Percentiles rank a stretch among this genome's conserved stretches.
Evolutionary conservation across 2,113 vertebrate species (phyloP).

Genomic region (Chaenogobius annularis): DNA sequence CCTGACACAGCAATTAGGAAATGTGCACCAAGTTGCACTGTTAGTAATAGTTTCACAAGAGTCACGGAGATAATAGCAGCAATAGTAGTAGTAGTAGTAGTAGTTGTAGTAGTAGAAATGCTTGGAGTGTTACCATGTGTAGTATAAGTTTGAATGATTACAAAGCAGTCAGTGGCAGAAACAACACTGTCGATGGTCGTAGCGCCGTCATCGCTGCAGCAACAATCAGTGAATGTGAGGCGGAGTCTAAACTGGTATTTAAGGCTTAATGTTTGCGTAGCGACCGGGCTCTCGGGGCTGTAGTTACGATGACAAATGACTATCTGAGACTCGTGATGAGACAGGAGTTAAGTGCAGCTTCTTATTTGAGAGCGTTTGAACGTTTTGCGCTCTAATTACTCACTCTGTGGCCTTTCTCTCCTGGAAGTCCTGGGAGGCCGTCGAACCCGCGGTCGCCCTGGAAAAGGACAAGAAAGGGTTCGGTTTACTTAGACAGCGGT

Average conservation of each 20-base stretch:
- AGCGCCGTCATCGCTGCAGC: slow-evolving; percentile 22
- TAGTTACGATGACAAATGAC: slow-evolving; percentile 11
- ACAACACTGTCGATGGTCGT: background rate
- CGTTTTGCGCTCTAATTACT: slow-evolving; percentile 53
- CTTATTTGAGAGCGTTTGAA: slow-evolving; percentile 28
- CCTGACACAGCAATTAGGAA: too few species aligned
- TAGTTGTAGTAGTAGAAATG: background rate
- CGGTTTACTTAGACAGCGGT: background rate
- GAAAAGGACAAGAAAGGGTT: slow-evolving; percentile 28
- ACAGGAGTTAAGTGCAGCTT: slow-evolving; percentile 4
- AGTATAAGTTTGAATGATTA: background rate
- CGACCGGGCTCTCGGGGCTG: slow-evolving; percentile 3
- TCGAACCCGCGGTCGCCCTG: slow-evolving; percentile 98
- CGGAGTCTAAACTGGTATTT: slow-evolving; percentile 22
- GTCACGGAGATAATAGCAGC: too few species aligned
- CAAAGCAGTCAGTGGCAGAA: background rate
- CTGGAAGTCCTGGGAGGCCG: slow-evolving; percentile 95
- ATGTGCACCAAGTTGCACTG: too few species aligned
- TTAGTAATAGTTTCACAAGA: too few species aligned
- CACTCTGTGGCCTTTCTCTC: slow-evolving; percentile 97
- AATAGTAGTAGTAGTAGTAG: too few species aligned
- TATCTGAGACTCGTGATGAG: slow-evolving; percentile 23
- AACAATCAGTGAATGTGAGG: slow-evolving; percentile 15
- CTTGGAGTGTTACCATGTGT: background rate
- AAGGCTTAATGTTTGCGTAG: slow-evolving; percentile 20